Evolutionary conservation across 2,797 vertebrate species (phyloP).

Genomic region (Pseudochirops cupreus): DNA sequence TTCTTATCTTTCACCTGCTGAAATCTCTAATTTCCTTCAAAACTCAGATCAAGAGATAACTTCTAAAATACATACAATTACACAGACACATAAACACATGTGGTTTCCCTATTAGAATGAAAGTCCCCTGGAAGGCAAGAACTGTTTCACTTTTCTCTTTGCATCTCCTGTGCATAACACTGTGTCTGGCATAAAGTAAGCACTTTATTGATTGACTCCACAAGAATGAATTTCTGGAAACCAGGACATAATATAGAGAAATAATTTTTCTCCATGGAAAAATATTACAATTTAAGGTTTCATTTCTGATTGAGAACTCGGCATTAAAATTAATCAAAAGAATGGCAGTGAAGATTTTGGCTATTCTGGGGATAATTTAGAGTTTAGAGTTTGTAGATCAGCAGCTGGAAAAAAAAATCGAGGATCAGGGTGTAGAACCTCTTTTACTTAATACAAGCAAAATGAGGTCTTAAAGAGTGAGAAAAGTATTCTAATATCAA

Average conservation of each 20-base stretch:
- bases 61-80: background rate
- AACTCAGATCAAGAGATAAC: background rate
- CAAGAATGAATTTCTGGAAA: background rate
- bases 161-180: background rate
- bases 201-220: background rate
- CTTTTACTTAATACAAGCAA: background rate
- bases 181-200: background rate
- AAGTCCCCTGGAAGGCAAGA: background rate
- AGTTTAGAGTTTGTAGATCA: background rate
- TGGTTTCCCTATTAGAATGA: background rate
- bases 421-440: background rate
- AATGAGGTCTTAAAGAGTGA: background rate
- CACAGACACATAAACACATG: background rate
- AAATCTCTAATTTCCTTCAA: background rate
- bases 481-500: background rate
- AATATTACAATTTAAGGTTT: background rate
- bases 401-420: background rate
- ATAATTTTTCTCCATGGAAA: background rate
- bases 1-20: background rate
- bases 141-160: background rate
- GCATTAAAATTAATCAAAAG: background rate
- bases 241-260: background rate
- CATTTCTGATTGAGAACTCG: background rate
- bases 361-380: background rate
- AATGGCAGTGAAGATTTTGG: background rate